Percentiles rank a stretch among this genome's conserved stretches.
These are phyloP conservation scores for Eclectus roratus DNA, from an alignment of 2,113 vertebrate genomes.

Conservation along the genomic window DNA sequence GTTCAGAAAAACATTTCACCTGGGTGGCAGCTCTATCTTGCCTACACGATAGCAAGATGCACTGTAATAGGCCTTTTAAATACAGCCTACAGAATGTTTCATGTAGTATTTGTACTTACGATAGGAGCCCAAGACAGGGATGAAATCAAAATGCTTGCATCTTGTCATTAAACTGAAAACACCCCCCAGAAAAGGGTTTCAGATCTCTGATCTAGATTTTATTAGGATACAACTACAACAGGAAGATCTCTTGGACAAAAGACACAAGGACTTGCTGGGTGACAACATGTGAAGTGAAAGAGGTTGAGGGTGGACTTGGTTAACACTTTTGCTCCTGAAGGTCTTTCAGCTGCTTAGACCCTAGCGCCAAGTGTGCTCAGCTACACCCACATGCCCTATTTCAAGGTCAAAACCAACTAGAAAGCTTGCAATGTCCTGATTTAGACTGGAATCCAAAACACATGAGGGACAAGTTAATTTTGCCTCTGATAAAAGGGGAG, in stretches of 20 bases:
- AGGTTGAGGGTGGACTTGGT: neutral
- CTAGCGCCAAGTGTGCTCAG: neutral
- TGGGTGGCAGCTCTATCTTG: neutral
- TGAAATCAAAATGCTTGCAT: rapidly evolving
- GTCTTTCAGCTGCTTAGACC: neutral
- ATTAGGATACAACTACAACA: neutral
- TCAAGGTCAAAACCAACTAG: neutral
- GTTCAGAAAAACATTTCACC: neutral
- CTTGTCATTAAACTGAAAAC: neutral
- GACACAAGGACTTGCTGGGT: rapidly evolving
- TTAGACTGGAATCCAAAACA: constrained; percentile 26
- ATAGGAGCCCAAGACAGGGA: neutral
- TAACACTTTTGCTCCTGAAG: neutral
- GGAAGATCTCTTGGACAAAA: neutral
- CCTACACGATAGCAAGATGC: neutral
- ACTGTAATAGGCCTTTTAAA: neutral
- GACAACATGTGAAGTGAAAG: neutral
- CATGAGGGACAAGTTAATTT: constrained; percentile 4
- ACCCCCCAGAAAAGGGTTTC: neutral
- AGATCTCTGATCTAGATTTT: neutral
- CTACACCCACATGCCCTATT: neutral
- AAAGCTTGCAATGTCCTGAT: neutral
- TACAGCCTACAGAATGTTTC: neutral
- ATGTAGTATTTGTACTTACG: too few species aligned
- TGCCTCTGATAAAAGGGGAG: neutral